Evolutionary conservation across 2,888 invertebrate species (phyloP).

Genomic region (Vesta saturnalis): DNA sequence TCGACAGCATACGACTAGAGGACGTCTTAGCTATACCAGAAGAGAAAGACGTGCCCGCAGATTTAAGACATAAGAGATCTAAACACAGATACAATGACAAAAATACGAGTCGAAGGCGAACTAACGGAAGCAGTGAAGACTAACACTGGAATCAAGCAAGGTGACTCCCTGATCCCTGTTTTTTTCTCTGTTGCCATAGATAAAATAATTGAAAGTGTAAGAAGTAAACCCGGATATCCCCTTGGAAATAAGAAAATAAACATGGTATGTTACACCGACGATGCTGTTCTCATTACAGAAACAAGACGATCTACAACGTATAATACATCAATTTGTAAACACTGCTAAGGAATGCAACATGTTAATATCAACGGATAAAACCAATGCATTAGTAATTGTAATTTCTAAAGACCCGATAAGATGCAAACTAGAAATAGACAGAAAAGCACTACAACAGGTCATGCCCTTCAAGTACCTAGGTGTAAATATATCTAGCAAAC

Average conservation of each 20-base stretch:
- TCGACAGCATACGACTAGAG: not conserved
- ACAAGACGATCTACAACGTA: too few relatives aligned
- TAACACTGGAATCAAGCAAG: not conserved
- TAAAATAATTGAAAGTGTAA: too few relatives aligned
- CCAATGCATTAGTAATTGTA: not conserved
- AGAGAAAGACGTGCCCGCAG: too few relatives aligned
- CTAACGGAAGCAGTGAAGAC: not conserved
- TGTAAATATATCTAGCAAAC: not conserved
- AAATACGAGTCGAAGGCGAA: too few relatives aligned
- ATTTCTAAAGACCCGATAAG: too few relatives aligned
- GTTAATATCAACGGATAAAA: not conserved
- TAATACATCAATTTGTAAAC: not conserved
- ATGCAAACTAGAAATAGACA: not conserved
- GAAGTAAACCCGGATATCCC: not conserved
- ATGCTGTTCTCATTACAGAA: too few relatives aligned
- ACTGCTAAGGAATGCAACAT: not conserved
- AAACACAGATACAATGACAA: too few relatives aligned
- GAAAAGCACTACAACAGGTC: not conserved
- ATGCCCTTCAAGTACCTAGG: not conserved
- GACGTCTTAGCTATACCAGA: too few relatives aligned
- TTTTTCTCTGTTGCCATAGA: not conserved
- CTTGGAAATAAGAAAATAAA: not conserved
- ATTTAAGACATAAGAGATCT: too few relatives aligned
- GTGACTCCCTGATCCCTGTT: not conserved
- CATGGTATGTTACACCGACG: too few relatives aligned